Evolutionary conservation across 2,888 invertebrate genomes (phyloP).

Genomic region (Epinotia nisella): DNA sequence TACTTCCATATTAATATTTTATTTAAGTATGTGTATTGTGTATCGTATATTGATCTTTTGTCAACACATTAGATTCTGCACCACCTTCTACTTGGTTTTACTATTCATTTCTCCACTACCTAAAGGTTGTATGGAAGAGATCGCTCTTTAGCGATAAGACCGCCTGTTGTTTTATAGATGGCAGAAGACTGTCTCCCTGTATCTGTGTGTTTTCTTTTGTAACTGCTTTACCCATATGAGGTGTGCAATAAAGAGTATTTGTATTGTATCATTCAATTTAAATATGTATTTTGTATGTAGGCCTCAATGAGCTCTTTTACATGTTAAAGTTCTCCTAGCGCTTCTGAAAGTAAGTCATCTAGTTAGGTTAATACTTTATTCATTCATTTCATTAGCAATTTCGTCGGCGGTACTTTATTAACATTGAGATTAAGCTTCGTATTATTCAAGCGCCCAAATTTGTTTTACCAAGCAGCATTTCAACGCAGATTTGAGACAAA

Average conservation of each 20-base stretch:
- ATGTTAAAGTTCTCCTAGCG: not conserved
- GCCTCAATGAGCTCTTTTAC: not conserved
- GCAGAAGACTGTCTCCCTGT: too few species aligned
- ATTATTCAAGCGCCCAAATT: not conserved
- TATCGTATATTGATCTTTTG: not conserved
- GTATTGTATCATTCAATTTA: not conserved
- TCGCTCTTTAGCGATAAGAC: too few species aligned
- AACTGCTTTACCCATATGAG: too few species aligned
- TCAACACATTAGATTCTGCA: too few species aligned
- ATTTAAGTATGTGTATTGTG: not conserved
- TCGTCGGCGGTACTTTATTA: not conserved
- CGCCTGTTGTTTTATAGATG: too few species aligned
- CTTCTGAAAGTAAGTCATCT: not conserved
- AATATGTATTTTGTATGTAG: not conserved
- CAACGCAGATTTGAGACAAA: conserved; percentile 13
- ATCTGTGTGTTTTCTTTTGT: too few species aligned
- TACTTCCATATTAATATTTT: not conserved
- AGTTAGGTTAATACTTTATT: not conserved
- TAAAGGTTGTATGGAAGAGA: too few species aligned
- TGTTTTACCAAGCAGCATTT: conserved; percentile 19
- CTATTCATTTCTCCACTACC: too few species aligned
- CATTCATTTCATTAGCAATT: not conserved
- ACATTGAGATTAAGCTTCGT: not conserved
- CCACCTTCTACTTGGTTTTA: too few species aligned
- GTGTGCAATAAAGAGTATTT: too few species aligned